Percentiles rank a stretch among this genome's conserved stretches.
These are phyloP conservation scores for Bombylius major DNA, from an alignment of 2,888 invertebrate genomes.

Conservation along the genomic window DNA sequence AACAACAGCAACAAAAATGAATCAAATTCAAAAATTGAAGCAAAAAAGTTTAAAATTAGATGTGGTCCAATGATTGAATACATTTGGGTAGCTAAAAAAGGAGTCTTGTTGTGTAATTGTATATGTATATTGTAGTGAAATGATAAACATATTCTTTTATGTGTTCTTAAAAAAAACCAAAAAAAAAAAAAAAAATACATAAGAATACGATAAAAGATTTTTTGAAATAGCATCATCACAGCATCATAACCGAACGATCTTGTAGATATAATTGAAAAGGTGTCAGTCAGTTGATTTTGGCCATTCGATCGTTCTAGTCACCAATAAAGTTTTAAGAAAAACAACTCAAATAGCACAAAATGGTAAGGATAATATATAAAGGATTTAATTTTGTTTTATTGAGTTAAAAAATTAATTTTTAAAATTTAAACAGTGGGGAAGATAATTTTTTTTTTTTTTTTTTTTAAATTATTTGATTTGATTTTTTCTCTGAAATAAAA, in stretches of 20 bases:
- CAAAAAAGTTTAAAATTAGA: conserved; percentile 26
- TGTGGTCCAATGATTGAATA: conserved; percentile 20
- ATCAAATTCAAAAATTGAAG: no score
- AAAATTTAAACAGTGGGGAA: no score
- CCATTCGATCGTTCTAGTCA: conserved; percentile 37
- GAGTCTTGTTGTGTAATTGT: conserved; percentile 10
- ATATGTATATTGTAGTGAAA: conserved; percentile 12
- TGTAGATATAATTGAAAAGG: conserved; percentile 23
- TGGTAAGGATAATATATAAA: conserved; percentile 29
- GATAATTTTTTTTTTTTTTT: no score
- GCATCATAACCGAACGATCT: conserved; percentile 7
- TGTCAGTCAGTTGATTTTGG: conserved; percentile 37
- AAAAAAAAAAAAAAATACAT: background rate
- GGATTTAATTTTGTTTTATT: background rate
- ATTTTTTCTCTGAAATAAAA: no score
- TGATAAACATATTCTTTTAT: conserved; percentile 7
- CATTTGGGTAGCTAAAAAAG: conserved; percentile 18
- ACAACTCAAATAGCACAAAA: conserved; percentile 19
- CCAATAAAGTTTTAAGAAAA: conserved; percentile 23
- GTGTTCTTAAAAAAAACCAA: background rate
- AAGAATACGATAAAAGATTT: background rate
- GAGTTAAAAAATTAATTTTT: no score
- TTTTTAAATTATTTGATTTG: no score
- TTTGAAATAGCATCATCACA: background rate
- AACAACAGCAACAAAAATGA: no score